These are phyloP conservation scores for Simalia tracyae DNA, from an alignment of 2,797 vertebrate genomes.

Conservation along the genomic window DNA sequence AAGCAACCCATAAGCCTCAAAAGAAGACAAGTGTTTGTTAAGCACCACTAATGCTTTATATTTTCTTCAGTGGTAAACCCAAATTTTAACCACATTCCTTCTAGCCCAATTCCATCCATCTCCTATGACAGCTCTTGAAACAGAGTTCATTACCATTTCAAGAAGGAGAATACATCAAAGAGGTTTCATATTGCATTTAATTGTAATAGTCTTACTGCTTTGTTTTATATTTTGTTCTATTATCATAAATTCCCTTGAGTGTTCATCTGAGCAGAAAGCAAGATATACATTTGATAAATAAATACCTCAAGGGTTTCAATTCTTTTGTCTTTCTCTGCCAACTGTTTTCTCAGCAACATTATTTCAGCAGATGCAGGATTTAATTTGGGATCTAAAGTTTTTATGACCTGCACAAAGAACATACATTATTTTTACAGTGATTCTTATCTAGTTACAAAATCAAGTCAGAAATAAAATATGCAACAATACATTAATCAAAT, in stretches of 20 bases:
- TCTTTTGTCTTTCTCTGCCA: constrained; percentile 88
- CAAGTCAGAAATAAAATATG: background rate
- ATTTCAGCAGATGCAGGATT: constrained; percentile 97
- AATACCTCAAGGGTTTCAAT: constrained; percentile 88
- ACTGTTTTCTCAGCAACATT: constrained; percentile 86
- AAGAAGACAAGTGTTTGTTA: background rate
- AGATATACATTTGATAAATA: background rate
- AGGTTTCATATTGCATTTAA: no score
- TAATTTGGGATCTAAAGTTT: constrained; percentile 93
- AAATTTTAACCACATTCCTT: background rate
- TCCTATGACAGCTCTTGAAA: background rate
- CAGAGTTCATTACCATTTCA: constrained; percentile 15
- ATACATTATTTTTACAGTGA: constrained; percentile 15
- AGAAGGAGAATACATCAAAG: background rate
- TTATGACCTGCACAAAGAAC: constrained; percentile 84
- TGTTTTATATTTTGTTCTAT: background rate
- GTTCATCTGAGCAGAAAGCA: background rate
- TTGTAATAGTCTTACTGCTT: background rate
- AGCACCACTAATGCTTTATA: background rate
- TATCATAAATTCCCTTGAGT: background rate
- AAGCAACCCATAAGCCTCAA: background rate
- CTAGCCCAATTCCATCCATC: background rate
- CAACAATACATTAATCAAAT: background rate
- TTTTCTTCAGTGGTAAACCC: background rate
- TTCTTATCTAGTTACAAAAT: background rate